Evolutionary conservation across 2,888 invertebrate genomes (phyloP).

Genomic region (Linnaemya tessellans): DNA sequence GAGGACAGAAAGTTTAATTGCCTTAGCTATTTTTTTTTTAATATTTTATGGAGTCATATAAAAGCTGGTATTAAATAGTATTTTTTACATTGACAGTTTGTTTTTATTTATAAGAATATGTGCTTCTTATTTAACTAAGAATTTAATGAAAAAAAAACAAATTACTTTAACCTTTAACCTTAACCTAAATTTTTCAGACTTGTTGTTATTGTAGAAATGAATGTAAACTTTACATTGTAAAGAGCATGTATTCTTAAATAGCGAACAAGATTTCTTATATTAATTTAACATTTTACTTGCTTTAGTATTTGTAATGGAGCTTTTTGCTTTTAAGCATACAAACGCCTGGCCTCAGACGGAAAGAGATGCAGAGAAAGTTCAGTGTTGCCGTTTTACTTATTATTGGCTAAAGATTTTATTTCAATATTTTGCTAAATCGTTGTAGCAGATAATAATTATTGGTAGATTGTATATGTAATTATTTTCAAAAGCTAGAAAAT

Average conservation of each 20-base stretch:
- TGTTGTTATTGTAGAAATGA: slow-evolving; percentile 12
- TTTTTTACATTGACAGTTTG: not conserved
- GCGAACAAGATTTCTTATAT: not conserved
- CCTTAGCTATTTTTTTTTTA: too few relatives aligned
- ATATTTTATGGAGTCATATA: too few relatives aligned
- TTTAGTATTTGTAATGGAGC: not conserved
- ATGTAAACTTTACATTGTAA: slow-evolving; percentile 8
- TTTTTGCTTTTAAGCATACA: not conserved
- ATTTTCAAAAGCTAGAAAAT: too few relatives aligned
- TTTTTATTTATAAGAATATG: not conserved
- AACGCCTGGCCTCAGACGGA: not conserved
- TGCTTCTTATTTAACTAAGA: not conserved
- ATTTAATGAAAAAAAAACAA: not conserved
- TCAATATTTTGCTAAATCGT: too few relatives aligned
- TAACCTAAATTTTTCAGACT: not conserved
- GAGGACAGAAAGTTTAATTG: too few relatives aligned
- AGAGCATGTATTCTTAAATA: not conserved
- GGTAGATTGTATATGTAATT: too few relatives aligned
- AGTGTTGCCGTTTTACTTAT: not conserved
- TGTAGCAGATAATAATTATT: too few relatives aligned
- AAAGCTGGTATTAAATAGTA: too few relatives aligned
- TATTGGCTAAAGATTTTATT: too few relatives aligned
- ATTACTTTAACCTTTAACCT: slow-evolving; percentile 2
- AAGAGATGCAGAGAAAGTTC: not conserved
- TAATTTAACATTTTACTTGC: not conserved